Conservation (phyloP, 2,113 vertebrate species). For the Centrocercus urophasianus region DNA sequence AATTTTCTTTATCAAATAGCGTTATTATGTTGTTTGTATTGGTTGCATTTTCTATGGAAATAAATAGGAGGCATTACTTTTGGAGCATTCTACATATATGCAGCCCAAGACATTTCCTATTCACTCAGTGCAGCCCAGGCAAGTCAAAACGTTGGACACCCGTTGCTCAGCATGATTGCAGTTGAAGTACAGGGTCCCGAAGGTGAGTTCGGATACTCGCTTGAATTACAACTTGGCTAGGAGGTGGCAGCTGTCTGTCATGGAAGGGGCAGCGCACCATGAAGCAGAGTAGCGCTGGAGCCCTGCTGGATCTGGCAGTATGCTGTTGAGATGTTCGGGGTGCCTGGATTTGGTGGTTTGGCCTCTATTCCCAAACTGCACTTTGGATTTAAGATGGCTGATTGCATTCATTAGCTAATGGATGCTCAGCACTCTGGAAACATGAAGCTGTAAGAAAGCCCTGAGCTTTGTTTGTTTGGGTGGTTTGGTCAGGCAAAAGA, state of each 20-base stretch:
- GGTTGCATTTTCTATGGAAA: no score
- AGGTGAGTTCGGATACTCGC: fast-evolving
- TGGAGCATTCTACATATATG: no score
- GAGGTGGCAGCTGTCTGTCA: background rate
- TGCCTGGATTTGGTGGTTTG: background rate
- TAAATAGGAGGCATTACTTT: no score
- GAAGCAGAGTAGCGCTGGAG: background rate
- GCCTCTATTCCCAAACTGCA: background rate
- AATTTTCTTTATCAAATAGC: no score
- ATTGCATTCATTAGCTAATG: background rate
- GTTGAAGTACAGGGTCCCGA: background rate
- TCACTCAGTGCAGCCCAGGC: no score
- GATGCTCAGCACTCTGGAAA: background rate
- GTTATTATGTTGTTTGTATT: no score
- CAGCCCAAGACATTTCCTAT: no score
- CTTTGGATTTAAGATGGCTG: background rate
- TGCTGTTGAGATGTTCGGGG: background rate
- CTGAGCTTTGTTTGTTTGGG: background rate
- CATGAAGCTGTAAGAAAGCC: background rate
- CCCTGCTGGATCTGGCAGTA: no score
- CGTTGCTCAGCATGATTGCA: fast-evolving
- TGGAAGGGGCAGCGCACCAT: fast-evolving
- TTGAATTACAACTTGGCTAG: background rate
- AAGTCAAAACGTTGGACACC: no score
- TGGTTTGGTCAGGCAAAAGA: slow-evolving; percentile 11